phyloP scores from a whole-genome alignment of 2,888 invertebrate species.

The Platycheirus rosarum region DNA sequence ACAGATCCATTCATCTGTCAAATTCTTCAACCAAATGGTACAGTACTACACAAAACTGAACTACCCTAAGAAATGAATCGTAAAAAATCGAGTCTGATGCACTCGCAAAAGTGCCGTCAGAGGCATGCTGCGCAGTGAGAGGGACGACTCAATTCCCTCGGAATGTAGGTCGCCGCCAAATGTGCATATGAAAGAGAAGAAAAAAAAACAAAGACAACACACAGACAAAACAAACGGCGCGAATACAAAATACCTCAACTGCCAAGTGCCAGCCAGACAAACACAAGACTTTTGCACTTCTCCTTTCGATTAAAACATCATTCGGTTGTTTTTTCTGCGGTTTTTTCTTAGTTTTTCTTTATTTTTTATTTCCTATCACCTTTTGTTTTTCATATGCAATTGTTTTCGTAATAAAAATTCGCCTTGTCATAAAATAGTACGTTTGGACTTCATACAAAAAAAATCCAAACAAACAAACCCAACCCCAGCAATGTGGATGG shows the following conservation, averaged over 20 bases:
- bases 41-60: conserved; percentile 1
- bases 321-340: conserved; percentile 15
- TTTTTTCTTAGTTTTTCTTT: conserved; percentile 24
- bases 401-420: conserved; percentile 17
- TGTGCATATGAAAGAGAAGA: conserved; percentile 50
- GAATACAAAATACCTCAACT: conserved; percentile 36
- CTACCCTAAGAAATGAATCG: not conserved
- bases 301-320: conserved; percentile 68
- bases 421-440: conserved; percentile 17
- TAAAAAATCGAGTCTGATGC: conserved; percentile 15
- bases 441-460: conserved; percentile 1
- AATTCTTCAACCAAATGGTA: conserved; percentile 1
- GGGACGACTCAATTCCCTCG: conserved; percentile 47
- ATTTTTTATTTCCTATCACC: conserved; percentile 15
- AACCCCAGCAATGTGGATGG: not conserved
- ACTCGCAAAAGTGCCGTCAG: too few species aligned
- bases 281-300: conserved; percentile 65
- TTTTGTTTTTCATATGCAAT: conserved; percentile 43
- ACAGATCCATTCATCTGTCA: conserved; percentile 18
- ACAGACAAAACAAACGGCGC: conserved; percentile 30
- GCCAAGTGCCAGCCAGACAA: conserved; percentile 54
- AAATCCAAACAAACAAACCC: not conserved
- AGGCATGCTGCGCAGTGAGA: not conserved
- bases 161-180: conserved; percentile 73
- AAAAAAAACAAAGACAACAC: conserved; percentile 25